phyloP scores from a whole-genome alignment of 2,797 vertebrate species.

The Lerista edwardsae region DNA sequence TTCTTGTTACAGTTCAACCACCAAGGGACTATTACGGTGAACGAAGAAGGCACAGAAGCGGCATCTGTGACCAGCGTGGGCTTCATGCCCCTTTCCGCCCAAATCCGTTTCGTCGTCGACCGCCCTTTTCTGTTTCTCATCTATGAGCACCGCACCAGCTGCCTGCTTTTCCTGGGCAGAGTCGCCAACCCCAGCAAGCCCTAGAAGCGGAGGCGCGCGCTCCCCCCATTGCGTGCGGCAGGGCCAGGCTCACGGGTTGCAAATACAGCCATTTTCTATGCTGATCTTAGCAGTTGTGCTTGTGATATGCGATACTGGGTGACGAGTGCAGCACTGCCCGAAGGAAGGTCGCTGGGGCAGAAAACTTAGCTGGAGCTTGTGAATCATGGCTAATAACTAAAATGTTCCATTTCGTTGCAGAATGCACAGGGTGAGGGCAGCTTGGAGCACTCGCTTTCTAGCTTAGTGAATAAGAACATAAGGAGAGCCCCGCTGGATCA shows the following conservation, averaged over 20 bases:
- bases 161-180: constrained; percentile 93
- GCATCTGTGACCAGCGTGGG: constrained; percentile 88
- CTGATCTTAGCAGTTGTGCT: constrained; percentile 16
- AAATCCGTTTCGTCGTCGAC: constrained; percentile 88
- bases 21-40: constrained; percentile 94
- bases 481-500: no score
- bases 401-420: no score
- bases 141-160: constrained; percentile 94
- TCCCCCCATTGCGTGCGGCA: not conserved
- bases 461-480: no score
- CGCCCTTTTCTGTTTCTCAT: constrained; percentile 94
- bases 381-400: no score
- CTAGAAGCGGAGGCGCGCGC: constrained; percentile 50
- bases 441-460: no score
- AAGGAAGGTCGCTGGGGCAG: constrained; percentile 45
- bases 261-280: constrained; percentile 50
- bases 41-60: constrained; percentile 95
- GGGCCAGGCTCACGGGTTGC: constrained; percentile 22
- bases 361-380: constrained; percentile 54
- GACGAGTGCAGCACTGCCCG: constrained; percentile 9
- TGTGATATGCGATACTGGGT: constrained; percentile 11
- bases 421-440: no score
- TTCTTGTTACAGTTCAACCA: constrained; percentile 87
- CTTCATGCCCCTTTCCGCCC: constrained; percentile 95
- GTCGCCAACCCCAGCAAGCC: constrained; percentile 86